Evolutionary conservation across 2,888 invertebrate species (phyloP).

Genomic region (Melitaea athalia): DNA sequence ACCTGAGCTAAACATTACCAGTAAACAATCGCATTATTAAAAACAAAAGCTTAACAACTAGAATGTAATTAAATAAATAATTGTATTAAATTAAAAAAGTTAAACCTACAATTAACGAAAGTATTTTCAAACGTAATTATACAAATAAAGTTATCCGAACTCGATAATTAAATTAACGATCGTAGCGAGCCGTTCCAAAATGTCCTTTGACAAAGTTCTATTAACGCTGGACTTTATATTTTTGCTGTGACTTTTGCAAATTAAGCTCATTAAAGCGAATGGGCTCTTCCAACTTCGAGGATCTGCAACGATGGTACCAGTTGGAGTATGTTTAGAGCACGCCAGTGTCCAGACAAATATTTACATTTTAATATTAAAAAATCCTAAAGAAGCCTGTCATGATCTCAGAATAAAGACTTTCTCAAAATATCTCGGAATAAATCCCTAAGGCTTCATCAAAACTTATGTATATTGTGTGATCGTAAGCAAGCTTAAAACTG

Average conservation of each 20-base stretch:
- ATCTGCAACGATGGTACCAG: not conserved
- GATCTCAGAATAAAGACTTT: too few relatives aligned
- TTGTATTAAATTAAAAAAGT: slow-evolving; percentile 1
- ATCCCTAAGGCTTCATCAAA: too few relatives aligned
- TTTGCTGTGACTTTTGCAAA: slow-evolving; percentile 68
- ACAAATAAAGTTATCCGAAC: slow-evolving; percentile 27
- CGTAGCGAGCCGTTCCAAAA: slow-evolving; percentile 32
- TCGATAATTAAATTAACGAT: slow-evolving; percentile 38
- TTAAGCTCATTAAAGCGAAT: slow-evolving; percentile 66
- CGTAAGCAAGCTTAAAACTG: too few relatives aligned
- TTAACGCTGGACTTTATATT: slow-evolving; percentile 54
- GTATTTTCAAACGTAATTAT: slow-evolving; percentile 11
- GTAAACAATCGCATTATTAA: not conserved
- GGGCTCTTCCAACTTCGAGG: slow-evolving; percentile 35
- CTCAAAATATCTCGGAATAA: too few relatives aligned
- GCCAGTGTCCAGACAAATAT: too few relatives aligned
- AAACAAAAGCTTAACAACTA: not conserved
- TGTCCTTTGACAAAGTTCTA: slow-evolving; percentile 55
- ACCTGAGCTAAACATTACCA: too few relatives aligned
- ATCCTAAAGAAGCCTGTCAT: too few relatives aligned
- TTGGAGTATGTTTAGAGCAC: not conserved
- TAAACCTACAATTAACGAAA: slow-evolving; percentile 9
- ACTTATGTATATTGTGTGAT: too few relatives aligned
- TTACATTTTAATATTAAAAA: too few relatives aligned
- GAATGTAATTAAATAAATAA: not conserved